These are phyloP conservation scores for Heliocidaris erythrogramma DNA, from an alignment of 35 echinoderm and acorn worm species.

Conservation along the genomic window DNA sequence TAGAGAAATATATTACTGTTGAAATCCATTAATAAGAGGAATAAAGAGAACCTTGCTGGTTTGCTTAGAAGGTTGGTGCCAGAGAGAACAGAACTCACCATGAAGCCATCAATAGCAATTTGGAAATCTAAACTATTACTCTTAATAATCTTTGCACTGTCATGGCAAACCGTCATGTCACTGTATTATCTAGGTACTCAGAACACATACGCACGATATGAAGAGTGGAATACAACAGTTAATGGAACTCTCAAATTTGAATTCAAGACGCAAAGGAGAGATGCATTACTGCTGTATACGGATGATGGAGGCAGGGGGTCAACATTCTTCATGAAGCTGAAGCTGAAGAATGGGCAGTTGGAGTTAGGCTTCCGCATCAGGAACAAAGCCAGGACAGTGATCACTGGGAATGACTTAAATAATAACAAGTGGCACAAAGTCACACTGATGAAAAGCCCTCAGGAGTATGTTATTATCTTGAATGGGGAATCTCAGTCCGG, in stretches of 20 bases:
- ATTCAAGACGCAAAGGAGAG: slow-evolving; percentile 69
- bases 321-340: slow-evolving; percentile 67
- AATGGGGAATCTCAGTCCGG: slow-evolving; percentile 57
- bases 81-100: background rate
- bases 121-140: slow-evolving; percentile 46
- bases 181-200: slow-evolving; percentile 52
- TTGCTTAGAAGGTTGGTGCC: background rate
- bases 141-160: slow-evolving; percentile 10
- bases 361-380: slow-evolving; percentile 66
- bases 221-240: slow-evolving; percentile 81
- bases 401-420: slow-evolving; percentile 63
- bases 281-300: slow-evolving; percentile 73
- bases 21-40: background rate
- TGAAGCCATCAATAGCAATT: slow-evolving; percentile 45
- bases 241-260: slow-evolving; percentile 92
- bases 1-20: background rate
- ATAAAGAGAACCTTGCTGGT: background rate
- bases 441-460: slow-evolving; percentile 37
- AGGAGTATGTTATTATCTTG: slow-evolving; percentile 58
- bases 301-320: slow-evolving; percentile 64
- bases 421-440: slow-evolving; percentile 74
- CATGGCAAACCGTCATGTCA: slow-evolving; percentile 25
- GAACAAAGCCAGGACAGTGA: slow-evolving; percentile 70
- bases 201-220: slow-evolving; percentile 78
- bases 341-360: slow-evolving; percentile 53